These are phyloP conservation scores for Corbicula japonica DNA, from an alignment of 2,888 invertebrate species.

Conservation along the genomic window DNA sequence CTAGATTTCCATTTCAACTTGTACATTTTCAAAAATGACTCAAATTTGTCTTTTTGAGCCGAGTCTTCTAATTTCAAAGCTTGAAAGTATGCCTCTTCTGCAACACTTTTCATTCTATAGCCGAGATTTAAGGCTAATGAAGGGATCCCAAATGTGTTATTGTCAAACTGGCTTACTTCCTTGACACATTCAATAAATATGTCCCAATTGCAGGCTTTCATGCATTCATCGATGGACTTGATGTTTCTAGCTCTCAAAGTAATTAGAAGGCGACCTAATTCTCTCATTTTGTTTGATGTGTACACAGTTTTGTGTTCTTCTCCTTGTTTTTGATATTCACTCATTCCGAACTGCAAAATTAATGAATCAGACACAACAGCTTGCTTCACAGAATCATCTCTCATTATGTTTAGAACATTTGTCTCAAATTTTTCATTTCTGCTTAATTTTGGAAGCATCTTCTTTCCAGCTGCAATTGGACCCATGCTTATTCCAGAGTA, in stretches of 20 bases:
- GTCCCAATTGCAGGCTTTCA: slow-evolving; percentile 45
- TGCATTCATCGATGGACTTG: slow-evolving; percentile 29
- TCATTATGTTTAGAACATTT: slow-evolving; percentile 46
- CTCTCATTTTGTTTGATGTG: slow-evolving; percentile 44
- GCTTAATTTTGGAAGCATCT: slow-evolving; percentile 14
- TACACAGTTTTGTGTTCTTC: slow-evolving; percentile 31
- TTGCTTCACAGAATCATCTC: slow-evolving; percentile 41
- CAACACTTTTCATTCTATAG: slow-evolving; percentile 25
- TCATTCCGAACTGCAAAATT: slow-evolving; percentile 40
- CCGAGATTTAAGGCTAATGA: slow-evolving; percentile 52
- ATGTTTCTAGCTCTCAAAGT: slow-evolving; percentile 25
- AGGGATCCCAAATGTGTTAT: slow-evolving; percentile 38
- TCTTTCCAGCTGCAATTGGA: slow-evolving; percentile 24
- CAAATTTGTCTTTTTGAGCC: slow-evolving; percentile 12
- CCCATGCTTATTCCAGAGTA: slow-evolving; percentile 15
- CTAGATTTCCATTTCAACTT: slow-evolving; percentile 22
- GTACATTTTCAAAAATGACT: slow-evolving; percentile 34
- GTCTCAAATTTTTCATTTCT: slow-evolving; percentile 9
- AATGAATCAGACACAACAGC: slow-evolving; percentile 29
- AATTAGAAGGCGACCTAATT: slow-evolving; percentile 45
- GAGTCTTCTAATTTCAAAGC: slow-evolving; percentile 14
- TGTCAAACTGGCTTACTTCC: slow-evolving; percentile 32
- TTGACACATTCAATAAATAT: slow-evolving; percentile 38
- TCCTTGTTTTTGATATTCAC: slow-evolving; percentile 40
- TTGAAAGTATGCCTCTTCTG: slow-evolving; percentile 35